phyloP scores from a whole-genome alignment of 2,888 invertebrate genomes.

The Dicyrtoma fusca region DNA sequence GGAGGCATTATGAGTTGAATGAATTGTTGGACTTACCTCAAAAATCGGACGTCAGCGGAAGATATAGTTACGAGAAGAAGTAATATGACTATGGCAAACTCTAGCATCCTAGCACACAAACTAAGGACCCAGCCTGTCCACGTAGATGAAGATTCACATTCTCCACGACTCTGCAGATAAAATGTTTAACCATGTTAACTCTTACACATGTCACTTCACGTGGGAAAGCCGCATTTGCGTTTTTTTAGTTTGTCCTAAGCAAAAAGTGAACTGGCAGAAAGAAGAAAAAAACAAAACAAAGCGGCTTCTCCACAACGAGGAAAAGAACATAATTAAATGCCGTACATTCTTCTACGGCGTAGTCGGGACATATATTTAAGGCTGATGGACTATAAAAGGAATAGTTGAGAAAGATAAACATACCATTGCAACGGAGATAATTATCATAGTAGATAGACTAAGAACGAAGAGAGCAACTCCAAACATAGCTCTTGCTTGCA shows the following conservation, averaged over 20 bases:
- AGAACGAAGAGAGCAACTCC: slow-evolving; percentile 56
- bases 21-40: slow-evolving; percentile 48
- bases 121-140: slow-evolving; percentile 57
- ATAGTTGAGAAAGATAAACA: slow-evolving; percentile 32
- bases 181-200: background rate
- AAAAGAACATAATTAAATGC: too few species aligned
- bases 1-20: slow-evolving; percentile 22
- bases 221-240: background rate
- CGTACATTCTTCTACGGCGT: too few species aligned
- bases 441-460: slow-evolving; percentile 56
- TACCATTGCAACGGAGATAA: slow-evolving; percentile 57
- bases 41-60: slow-evolving; percentile 57
- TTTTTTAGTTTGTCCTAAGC: background rate
- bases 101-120: slow-evolving; percentile 57
- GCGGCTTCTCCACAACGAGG: background rate
- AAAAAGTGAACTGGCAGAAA: too few species aligned
- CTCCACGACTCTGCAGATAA: slow-evolving; percentile 53
- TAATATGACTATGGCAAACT: slow-evolving; percentile 58
- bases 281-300: background rate
- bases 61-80: slow-evolving; percentile 57
- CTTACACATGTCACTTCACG: slow-evolving; percentile 17
- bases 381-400: background rate
- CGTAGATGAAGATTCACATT: slow-evolving; percentile 55
- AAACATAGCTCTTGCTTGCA: slow-evolving; percentile 57
- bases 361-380: too few species aligned